These are phyloP conservation scores for Scolopax bukidnonensis DNA, from an alignment of 2,797 vertebrate species.

Conservation along the genomic window DNA sequence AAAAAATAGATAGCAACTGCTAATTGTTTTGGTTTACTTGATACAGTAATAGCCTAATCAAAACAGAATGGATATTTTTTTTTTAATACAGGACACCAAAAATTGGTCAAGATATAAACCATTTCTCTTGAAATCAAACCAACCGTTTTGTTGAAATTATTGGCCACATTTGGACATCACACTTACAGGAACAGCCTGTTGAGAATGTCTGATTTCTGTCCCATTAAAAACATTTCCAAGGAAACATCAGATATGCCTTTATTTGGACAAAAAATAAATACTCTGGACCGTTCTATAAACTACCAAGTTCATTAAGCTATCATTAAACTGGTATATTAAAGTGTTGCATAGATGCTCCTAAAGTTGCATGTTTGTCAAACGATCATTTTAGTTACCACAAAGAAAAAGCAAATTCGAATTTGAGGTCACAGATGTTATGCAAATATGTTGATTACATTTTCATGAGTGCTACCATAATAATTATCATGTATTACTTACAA, in stretches of 20 bases:
- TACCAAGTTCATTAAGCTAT: background rate
- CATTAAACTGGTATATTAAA: background rate
- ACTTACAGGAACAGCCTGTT: background rate
- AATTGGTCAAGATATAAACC: background rate
- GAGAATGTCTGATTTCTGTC: background rate
- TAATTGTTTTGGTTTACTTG: background rate
- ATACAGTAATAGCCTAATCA: background rate
- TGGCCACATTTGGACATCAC: background rate
- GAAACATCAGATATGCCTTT: background rate
- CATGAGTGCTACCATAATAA: background rate
- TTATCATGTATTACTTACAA: background rate
- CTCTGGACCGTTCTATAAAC: background rate
- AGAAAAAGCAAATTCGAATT: background rate
- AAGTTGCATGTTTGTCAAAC: background rate
- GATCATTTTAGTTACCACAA: background rate
- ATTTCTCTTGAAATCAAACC: background rate
- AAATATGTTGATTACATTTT: background rate
- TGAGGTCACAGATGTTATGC: accelerated
- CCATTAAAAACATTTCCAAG: background rate
- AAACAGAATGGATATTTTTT: background rate
- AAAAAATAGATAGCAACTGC: background rate
- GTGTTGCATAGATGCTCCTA: background rate
- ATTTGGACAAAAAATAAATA: background rate
- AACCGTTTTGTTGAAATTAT: background rate
- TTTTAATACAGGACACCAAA: background rate